Evolutionary conservation across 2,888 invertebrate species (phyloP), one percentile per base, ranked within the genome.

Genomic region (Cloeon dipterum): DNA sequence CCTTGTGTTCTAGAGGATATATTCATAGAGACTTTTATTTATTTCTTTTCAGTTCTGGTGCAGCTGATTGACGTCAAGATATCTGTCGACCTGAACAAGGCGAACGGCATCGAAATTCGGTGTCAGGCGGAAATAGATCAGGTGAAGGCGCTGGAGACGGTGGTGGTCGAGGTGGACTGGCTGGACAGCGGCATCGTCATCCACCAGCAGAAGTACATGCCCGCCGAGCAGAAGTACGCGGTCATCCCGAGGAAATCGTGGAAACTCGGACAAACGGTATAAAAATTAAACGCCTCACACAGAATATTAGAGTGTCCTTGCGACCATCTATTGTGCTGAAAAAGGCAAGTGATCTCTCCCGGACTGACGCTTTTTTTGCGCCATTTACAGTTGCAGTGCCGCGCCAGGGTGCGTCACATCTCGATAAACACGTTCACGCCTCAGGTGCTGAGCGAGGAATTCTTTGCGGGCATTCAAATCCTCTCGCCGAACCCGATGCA

Each of bases 251-350:
- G 46, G 36, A 44, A 46, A 20, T 46, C 46, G 33, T 49, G 49
- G 49, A 43, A 42, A 18, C 42, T 48, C 32, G 49, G 49, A 16
- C 47, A 48, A 45, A 47, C 43, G 14, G 49, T 49, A 43, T n/a
- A 44, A 42, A 20, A 20, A 26, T 26, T 17, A 19, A 20, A 17
- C 37, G n/a, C 20, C 20, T 34, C 11, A 14, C 5, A 34, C 11
- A 7, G 19, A 17, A 13, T 34, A 3, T 3, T 3, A 7, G 11
- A 18, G n/a, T 7, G 16, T 14, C n/a, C n/a, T n/a, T n/a, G n/a
- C n/a, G n/a, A n/a, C 20, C 7, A 20, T 7, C 20, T 20, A 10
- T 5, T 20, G 8, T 3, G 20, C 20, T 20, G 5, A n/a, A n/a
- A 16, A 3, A 10, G 4, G 7, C 26, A 26, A 5, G 13, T 13